phyloP scores from a whole-genome alignment of 2,113 vertebrate genomes.

The Smithornis capensis region DNA sequence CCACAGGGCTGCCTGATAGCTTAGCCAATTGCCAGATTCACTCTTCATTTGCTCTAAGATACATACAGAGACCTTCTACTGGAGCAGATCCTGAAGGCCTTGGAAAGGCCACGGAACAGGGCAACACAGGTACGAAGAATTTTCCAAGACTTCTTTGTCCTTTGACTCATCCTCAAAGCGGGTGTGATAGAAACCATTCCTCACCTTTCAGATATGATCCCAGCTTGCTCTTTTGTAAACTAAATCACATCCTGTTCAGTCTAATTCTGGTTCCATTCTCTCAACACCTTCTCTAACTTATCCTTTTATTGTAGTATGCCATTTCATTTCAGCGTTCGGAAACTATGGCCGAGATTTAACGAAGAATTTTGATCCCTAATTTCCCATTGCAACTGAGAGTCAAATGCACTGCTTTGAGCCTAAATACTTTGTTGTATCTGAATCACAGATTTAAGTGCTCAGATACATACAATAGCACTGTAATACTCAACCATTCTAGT shows the following conservation, averaged over 20 bases:
- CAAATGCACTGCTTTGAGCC: not conserved
- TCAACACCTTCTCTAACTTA: not conserved
- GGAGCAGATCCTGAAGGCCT: not conserved
- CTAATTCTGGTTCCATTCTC: accelerated
- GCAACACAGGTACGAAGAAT: not conserved
- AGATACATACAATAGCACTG: not conserved
- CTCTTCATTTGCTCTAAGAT: not conserved
- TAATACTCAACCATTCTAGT: not conserved
- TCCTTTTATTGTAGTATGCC: not conserved
- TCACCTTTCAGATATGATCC: not conserved
- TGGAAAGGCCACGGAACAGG: not conserved
- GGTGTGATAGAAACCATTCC: not conserved
- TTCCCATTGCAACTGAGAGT: not conserved
- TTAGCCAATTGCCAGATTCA: not conserved
- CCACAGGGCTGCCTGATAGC: not conserved
- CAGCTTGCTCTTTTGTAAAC: not conserved
- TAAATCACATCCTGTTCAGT: not conserved
- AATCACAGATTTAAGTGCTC: not conserved
- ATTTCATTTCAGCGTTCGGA: not conserved
- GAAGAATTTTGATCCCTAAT: not conserved
- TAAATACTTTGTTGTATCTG: not conserved
- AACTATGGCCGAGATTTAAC: not conserved
- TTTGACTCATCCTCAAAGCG: not conserved
- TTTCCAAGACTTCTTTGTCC: not conserved
- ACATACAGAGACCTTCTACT: not conserved